Evolutionary conservation across 2,797 vertebrate genomes (phyloP).

Genomic region (Rhynchonycteris naso): DNA sequence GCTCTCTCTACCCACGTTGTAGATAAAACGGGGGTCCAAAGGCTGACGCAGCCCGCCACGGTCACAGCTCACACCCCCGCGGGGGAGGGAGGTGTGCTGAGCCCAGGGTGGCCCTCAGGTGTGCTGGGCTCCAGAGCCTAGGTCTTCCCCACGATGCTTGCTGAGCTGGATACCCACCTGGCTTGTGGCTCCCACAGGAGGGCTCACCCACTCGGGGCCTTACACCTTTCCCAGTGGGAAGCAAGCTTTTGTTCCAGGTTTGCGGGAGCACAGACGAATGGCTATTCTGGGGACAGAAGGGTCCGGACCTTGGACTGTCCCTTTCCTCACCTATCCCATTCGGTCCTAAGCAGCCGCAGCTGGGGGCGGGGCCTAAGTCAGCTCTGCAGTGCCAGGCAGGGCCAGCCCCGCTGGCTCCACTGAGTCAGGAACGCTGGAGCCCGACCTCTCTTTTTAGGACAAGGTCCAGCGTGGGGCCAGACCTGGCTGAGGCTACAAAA

Average conservation of each 20-base stretch:
- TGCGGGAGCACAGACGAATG: background rate
- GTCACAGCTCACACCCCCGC: background rate
- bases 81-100: background rate
- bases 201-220: background rate
- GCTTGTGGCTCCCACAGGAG: accelerated
- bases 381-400: background rate
- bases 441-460: background rate
- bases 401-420: too few species aligned
- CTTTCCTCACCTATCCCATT: background rate
- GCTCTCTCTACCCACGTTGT: background rate
- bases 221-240: background rate
- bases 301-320: background rate
- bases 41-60: background rate
- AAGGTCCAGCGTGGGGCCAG: background rate
- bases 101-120: background rate
- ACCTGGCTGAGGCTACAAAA: background rate
- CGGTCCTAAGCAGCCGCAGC: background rate
- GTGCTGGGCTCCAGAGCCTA: background rate
- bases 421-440: background rate
- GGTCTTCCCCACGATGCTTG: background rate
- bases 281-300: background rate
- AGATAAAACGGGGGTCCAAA: background rate
- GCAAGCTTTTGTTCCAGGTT: background rate
- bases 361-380: background rate
- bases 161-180: background rate